Conservation (phyloP, 2,888 invertebrate genomes). For the Trichogramma evanescens region DNA sequence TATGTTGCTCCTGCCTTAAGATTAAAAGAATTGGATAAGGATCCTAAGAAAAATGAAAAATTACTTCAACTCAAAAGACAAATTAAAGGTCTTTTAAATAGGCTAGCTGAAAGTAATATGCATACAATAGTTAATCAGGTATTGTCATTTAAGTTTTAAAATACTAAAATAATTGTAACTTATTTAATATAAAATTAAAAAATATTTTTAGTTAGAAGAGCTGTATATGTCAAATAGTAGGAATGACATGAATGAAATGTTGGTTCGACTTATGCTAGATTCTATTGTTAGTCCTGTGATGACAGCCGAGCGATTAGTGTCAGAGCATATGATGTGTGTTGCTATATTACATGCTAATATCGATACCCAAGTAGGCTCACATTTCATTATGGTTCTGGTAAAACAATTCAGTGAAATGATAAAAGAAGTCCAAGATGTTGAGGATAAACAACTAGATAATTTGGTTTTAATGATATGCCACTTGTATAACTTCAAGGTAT, state of each 20-base stretch:
- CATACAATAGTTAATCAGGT: constrained; percentile 66
- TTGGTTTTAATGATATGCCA: constrained; percentile 68
- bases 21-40: constrained; percentile 49
- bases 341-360: constrained; percentile 83
- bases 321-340: constrained; percentile 78
- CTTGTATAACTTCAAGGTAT: constrained; percentile 81
- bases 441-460: constrained; percentile 78
- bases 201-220: constrained; percentile 60
- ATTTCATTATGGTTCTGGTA: constrained; percentile 71
- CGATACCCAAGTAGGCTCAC: constrained; percentile 83
- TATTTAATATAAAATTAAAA: background rate
- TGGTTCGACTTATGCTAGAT: constrained; percentile 64
- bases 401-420: constrained; percentile 60
- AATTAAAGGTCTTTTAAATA: constrained; percentile 82
- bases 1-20: constrained; percentile 82
- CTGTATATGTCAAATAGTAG: constrained; percentile 73
- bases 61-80: constrained; percentile 65
- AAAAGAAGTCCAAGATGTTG: constrained; percentile 51
- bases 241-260: constrained; percentile 72
- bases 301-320: constrained; percentile 68
- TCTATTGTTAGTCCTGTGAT: constrained; percentile 58
- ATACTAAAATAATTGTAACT: background rate
- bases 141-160: background rate
- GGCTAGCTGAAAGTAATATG: constrained; percentile 80
- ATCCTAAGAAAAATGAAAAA: constrained; percentile 52